These are phyloP conservation scores for Prionailurus viverrinus DNA, from an alignment of 2,113 vertebrate species.

Conservation along the genomic window DNA sequence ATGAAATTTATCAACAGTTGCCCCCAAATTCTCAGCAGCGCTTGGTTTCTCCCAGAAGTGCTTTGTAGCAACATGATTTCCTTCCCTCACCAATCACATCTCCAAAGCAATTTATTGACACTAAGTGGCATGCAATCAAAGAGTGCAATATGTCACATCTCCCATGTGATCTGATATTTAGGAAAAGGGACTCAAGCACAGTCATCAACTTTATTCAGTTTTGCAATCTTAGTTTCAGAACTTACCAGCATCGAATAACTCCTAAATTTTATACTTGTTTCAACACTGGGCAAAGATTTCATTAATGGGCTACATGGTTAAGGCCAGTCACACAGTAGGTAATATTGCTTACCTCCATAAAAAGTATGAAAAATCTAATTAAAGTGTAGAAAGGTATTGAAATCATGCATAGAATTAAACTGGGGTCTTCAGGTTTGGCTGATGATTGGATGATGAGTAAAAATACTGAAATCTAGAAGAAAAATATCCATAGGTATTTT, in stretches of 20 bases:
- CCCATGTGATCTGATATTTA: not conserved
- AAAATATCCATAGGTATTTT: not conserved
- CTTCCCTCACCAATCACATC: not conserved
- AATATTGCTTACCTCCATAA: constrained; percentile 17
- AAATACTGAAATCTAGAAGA: constrained; percentile 7
- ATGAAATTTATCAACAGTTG: not conserved
- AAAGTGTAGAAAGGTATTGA: not conserved
- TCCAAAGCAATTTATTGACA: not conserved
- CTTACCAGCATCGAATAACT: not conserved
- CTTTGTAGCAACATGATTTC: not conserved
- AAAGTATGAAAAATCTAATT: not conserved
- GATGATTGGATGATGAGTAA: not conserved
- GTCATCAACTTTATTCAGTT: not conserved
- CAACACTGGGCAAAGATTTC: not conserved
- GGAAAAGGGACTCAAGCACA: not conserved
- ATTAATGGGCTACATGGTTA: not conserved
- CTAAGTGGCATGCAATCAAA: no score
- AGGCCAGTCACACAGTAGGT: not conserved
- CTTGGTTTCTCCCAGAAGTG: not conserved
- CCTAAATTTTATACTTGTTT: not conserved
- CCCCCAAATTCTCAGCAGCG: not conserved
- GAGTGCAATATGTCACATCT: not conserved
- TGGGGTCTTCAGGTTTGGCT: not conserved
- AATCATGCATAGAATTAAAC: not conserved
- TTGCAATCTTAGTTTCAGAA: not conserved